Conservation (phyloP, 2,797 vertebrate genomes). For the Acanthiza pusilla region DNA sequence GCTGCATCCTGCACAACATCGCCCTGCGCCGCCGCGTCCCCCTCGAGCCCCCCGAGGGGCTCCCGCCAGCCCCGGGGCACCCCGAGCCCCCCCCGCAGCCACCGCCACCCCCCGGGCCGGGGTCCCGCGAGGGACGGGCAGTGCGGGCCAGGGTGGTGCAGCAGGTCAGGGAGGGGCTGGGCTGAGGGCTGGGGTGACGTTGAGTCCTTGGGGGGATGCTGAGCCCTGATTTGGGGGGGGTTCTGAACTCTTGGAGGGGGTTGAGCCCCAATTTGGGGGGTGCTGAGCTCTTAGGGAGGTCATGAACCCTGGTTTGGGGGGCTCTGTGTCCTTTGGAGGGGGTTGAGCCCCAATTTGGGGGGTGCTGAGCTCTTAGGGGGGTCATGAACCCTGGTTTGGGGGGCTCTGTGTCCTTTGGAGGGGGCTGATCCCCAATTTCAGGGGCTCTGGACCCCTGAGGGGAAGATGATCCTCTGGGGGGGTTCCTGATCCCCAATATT, state of each 20-base stretch:
- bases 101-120: not conserved
- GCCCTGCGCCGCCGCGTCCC: not conserved
- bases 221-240: too few relatives aligned
- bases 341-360: too few relatives aligned
- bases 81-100: too few relatives aligned
- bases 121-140: not conserved
- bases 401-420: too few relatives aligned
- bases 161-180: not conserved
- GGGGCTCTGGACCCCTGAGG: too few relatives aligned
- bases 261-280: not conserved
- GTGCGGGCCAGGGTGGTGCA: not conserved
- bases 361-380: not conserved
- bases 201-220: too few relatives aligned
- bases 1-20: not conserved
- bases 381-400: not conserved
- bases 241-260: not conserved
- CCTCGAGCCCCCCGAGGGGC: not conserved
- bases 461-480: too few relatives aligned
- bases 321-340: not conserved
- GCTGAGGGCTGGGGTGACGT: not conserved
- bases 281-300: too few relatives aligned
- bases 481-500: too few relatives aligned
- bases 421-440: too few relatives aligned
- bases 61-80: not conserved
- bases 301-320: not conserved